Evolutionary conservation across 2,888 invertebrate genomes (phyloP).

Genomic region (Mermis nigrescens): DNA sequence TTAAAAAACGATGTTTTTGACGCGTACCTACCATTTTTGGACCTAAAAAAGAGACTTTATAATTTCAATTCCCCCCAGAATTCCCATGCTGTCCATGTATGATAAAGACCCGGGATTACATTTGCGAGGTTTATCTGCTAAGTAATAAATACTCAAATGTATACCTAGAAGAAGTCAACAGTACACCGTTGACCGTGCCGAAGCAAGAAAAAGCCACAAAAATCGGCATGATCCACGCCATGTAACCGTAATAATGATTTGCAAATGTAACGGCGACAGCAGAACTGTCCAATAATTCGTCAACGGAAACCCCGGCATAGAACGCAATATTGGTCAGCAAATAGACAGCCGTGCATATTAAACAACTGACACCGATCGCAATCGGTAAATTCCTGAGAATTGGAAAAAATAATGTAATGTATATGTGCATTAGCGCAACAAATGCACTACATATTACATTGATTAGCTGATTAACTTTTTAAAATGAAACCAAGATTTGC

Average conservation of each 20-base stretch:
- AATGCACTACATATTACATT: no score
- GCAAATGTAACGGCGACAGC: slow-evolving; percentile 61
- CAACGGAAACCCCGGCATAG: slow-evolving; percentile 74
- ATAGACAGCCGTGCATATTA: slow-evolving; percentile 80
- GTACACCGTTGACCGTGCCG: slow-evolving; percentile 83
- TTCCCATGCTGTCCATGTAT: no score
- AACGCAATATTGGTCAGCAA: slow-evolving; percentile 83
- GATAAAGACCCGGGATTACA: not conserved
- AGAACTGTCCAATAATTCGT: slow-evolving; percentile 69
- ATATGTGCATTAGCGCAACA: no score
- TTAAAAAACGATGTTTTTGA: no score
- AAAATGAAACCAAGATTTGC: no score
- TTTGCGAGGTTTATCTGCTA: not conserved
- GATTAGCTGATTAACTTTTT: no score
- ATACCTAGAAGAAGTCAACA: slow-evolving; percentile 68
- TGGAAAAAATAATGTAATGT: slow-evolving; percentile 47
- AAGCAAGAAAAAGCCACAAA: slow-evolving; percentile 89
- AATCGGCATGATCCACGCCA: slow-evolving; percentile 83
- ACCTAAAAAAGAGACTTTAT: no score
- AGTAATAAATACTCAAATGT: slow-evolving; percentile 10
- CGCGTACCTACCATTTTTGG: no score
- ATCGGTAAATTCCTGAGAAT: slow-evolving; percentile 55
- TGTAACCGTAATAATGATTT: slow-evolving; percentile 54
- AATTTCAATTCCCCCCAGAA: no score
- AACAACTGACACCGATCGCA: slow-evolving; percentile 81